A percentile compares a stretch with the other conserved stretches of the same genome.
Evolutionary conservation across 1,140 invertebrate species (phyloP).

Genomic region (Lucilia sericata): DNA sequence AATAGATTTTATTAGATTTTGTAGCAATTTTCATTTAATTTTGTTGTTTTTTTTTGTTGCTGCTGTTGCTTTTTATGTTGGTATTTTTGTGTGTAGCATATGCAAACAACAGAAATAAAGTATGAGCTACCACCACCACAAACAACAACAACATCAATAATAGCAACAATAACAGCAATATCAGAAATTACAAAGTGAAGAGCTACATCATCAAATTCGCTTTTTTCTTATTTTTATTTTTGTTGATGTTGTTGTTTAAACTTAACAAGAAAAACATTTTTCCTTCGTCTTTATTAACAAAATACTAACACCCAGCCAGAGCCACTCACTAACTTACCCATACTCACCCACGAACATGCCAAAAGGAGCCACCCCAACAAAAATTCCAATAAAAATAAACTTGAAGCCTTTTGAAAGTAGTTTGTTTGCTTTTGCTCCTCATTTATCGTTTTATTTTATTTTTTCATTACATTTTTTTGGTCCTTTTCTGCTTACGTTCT

Average conservation of each 20-base stretch:
- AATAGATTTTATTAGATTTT: constrained; percentile 30
- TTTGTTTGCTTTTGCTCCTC: constrained; percentile 14
- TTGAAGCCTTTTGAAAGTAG: constrained; percentile 19
- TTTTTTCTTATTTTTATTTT: neutral
- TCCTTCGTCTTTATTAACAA: constrained; percentile 29
- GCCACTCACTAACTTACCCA: neutral
- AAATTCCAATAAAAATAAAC: constrained; percentile 39
- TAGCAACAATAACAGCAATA: constrained; percentile 22
- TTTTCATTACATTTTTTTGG: neutral
- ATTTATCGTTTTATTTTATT: neutral
- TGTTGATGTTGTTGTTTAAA: neutral
- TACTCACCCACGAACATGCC: neutral
- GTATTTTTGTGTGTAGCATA: no score
- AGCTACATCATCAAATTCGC: constrained; percentile 27
- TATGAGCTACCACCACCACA: no score
- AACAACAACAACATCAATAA: constrained; percentile 23
- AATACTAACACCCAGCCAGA: neutral
- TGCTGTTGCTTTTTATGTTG: neutral
- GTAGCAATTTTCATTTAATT: constrained; percentile 5
- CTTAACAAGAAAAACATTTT: constrained; percentile 29
- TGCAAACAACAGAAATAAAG: neutral
- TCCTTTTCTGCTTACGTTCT: constrained; percentile 27
- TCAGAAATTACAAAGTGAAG: constrained; percentile 19
- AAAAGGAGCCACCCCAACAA: constrained; percentile 28
- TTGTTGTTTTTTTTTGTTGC: neutral